phyloP scores from a whole-genome alignment of 1,140 invertebrate species.

The Ips typographus region DNA sequence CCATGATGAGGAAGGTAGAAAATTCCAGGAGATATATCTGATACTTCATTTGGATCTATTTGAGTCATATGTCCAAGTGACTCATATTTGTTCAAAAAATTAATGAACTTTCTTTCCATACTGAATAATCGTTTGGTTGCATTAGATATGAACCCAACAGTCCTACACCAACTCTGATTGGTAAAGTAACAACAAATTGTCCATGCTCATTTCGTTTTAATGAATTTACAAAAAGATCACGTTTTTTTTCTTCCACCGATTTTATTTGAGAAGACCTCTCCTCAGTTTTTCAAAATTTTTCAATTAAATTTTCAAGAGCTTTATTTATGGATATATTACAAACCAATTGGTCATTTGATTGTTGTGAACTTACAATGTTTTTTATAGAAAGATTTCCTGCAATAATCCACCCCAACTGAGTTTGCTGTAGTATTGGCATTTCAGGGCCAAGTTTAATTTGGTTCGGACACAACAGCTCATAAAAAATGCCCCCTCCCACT shows the following conservation, averaged over 20 bases:
- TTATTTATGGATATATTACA: conserved; percentile 16
- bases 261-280: neutral
- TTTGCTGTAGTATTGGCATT: conserved; percentile 8
- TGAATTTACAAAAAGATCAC: neutral
- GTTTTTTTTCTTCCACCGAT: conserved; percentile 15
- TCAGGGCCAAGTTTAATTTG: conserved; percentile 6
- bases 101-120: neutral
- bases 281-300: conserved; percentile 18
- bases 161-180: neutral
- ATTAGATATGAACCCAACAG: neutral
- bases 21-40: neutral
- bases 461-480: conserved; percentile 9
- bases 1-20: conserved; percentile 51
- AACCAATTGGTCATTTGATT: conserved; percentile 9
- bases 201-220: neutral
- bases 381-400: conserved; percentile 2
- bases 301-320: conserved; percentile 5
- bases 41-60: neutral
- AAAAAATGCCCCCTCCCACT: conserved; percentile 13
- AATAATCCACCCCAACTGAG: conserved; percentile 20
- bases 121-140: conserved; percentile 3
- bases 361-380: neutral
- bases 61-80: neutral
- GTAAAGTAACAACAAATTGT: conserved; percentile 2
- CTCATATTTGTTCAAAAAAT: neutral